A percentile compares a stretch with the other conserved stretches of the same genome.
These are phyloP conservation scores for Toxostoma redivivum DNA, from an alignment of 2,113 vertebrate genomes.

Conservation along the genomic window DNA sequence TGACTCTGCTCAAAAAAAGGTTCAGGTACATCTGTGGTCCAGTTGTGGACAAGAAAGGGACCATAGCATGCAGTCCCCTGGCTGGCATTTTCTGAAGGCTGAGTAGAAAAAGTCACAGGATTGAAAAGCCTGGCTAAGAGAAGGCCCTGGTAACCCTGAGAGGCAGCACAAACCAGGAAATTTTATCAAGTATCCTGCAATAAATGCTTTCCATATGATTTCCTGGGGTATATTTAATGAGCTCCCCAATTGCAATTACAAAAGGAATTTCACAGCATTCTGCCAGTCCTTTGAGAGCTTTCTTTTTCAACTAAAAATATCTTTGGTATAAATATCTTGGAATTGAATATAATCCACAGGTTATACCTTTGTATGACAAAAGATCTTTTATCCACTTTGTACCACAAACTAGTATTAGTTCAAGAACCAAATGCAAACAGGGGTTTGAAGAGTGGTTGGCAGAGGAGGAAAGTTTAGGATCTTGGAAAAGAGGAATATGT, in stretches of 20 bases:
- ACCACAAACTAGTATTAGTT: not conserved
- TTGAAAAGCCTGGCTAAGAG: not conserved
- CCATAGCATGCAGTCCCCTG: not conserved
- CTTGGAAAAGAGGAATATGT: not conserved
- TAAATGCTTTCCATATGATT: not conserved
- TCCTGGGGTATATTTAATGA: slow-evolving; percentile 7
- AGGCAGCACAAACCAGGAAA: not conserved
- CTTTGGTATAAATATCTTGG: not conserved
- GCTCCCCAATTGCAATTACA: not conserved
- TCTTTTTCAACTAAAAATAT: not conserved
- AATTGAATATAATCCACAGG: not conserved
- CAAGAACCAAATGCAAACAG: not conserved
- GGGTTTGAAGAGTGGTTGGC: not conserved
- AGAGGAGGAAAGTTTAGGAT: not conserved
- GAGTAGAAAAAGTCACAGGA: not conserved
- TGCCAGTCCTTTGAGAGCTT: not conserved
- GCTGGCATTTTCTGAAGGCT: not conserved
- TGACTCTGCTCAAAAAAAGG: not conserved
- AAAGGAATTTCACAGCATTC: not conserved
- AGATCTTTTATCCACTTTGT: not conserved
- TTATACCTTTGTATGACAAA: not conserved
- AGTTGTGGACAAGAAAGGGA: not conserved
- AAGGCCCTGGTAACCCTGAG: not conserved
- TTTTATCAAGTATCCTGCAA: not conserved
- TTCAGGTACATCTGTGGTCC: not conserved